Conservation (phyloP, 92 coral and sea anemone genomes). For the Pocillopora grandis region DNA sequence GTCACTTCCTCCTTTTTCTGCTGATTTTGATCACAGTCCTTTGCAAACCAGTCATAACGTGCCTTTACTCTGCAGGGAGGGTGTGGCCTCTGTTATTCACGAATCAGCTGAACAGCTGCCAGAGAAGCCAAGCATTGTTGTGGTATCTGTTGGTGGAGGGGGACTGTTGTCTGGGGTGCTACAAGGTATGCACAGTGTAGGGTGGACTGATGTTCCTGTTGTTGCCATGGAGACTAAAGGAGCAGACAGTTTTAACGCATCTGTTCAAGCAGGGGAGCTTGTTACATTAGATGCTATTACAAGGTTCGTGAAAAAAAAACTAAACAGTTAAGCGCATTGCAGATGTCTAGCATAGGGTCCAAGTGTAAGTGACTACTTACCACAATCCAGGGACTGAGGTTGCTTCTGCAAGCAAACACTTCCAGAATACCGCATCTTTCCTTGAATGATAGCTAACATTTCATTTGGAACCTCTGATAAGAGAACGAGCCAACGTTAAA, state of each 20-base stretch:
- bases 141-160: conserved; percentile 92
- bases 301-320: conserved; percentile 56
- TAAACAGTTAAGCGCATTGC: background rate
- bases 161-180: conserved; percentile 86
- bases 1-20: too few relatives aligned
- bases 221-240: conserved; percentile 99
- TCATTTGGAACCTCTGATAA: too few relatives aligned
- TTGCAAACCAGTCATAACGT: background rate
- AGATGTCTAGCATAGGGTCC: too few relatives aligned
- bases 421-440: too few relatives aligned
- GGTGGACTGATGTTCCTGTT: conserved; percentile 94
- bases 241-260: conserved; percentile 79
- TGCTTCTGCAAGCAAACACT: too few relatives aligned
- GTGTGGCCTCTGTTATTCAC: conserved; percentile 77
- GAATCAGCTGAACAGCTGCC: conserved; percentile 77
- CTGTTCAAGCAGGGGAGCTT: conserved; percentile 73
- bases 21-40: background rate
- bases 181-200: conserved; percentile 90
- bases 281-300: conserved; percentile 79
- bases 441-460: too few relatives aligned
- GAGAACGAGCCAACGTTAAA: too few relatives aligned
- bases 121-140: conserved; percentile 78
- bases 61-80: conserved; percentile 70
- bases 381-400: too few relatives aligned
- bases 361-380: too few relatives aligned